phyloP scores from a whole-genome alignment of 1,140 invertebrate genomes.

The Schlechtendalia chinensis region DNA sequence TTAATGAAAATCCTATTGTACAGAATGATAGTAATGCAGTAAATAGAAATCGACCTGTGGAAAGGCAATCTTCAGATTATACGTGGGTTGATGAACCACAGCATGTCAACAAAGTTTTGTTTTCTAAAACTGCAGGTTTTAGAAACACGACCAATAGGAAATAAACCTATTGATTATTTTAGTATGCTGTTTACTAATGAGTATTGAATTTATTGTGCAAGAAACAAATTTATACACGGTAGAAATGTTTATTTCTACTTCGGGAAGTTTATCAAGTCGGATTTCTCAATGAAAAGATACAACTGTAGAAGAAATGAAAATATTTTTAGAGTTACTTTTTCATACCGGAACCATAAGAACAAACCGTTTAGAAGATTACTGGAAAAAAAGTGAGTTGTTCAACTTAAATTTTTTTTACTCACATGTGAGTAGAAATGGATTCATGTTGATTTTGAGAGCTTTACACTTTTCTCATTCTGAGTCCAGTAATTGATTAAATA shows the following conservation, averaged over 20 bases:
- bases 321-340: background rate
- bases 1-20: too few species aligned
- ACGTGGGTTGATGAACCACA: too few species aligned
- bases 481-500: background rate
- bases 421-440: background rate
- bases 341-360: background rate
- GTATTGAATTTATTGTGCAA: constrained; percentile 43
- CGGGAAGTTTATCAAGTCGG: background rate
- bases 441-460: background rate
- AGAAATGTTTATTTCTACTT: background rate
- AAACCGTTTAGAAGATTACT: background rate
- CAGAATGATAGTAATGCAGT: too few species aligned
- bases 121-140: too few species aligned
- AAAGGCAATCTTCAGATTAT: too few species aligned
- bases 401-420: background rate
- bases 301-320: background rate
- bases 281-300: background rate
- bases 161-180: constrained; percentile 30
- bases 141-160: background rate
- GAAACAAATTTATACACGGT: constrained; percentile 49
- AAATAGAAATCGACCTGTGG: too few species aligned
- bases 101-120: too few species aligned
- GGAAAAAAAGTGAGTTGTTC: background rate
- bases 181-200: constrained; percentile 26
- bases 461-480: background rate